Percentiles rank a stretch among this genome's conserved stretches.
Evolutionary conservation across 2,113 vertebrate genomes (phyloP).

Genomic region (Rhinichthys klamathensis): DNA sequence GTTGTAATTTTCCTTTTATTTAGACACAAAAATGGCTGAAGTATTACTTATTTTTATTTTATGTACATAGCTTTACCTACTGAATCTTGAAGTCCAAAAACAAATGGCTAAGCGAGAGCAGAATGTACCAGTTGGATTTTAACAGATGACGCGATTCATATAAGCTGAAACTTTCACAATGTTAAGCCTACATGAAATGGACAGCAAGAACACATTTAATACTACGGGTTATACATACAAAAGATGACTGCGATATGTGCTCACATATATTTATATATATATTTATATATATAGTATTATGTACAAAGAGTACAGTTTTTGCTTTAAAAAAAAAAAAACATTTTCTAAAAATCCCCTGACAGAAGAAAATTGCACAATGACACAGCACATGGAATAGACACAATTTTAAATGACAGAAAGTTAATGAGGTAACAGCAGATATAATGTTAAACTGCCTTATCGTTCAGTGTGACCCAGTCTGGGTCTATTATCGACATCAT

Average conservation of each 20-base stretch:
- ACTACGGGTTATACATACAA: conserved; percentile 57
- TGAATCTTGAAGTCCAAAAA: conserved; percentile 39
- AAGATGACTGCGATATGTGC: conserved; percentile 49
- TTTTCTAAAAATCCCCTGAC: conserved; percentile 59
- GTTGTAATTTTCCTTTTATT: conserved; percentile 55
- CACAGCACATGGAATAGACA: conserved; percentile 48
- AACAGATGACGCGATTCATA: conserved; percentile 52
- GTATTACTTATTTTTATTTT: conserved; percentile 53
- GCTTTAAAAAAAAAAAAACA: conserved; percentile 48
- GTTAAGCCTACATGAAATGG: conserved; percentile 49
- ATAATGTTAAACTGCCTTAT: conserved; percentile 22
- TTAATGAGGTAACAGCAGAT: conserved; percentile 31
- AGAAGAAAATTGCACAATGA: conserved; percentile 53
- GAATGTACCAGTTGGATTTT: conserved; percentile 45
- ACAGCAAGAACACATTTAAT: conserved; percentile 58
- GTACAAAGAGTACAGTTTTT: conserved; percentile 51
- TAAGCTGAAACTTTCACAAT: conserved; percentile 48
- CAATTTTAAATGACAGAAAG: conserved; percentile 59
- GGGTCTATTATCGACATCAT: conserved; percentile 13
- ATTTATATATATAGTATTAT: conserved; percentile 34
- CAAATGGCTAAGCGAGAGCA: conserved; percentile 33
- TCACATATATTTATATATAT: conserved; percentile 37
- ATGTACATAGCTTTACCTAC: conserved; percentile 49
- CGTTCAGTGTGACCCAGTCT: conserved; percentile 23
- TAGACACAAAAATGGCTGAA: conserved; percentile 53